These are phyloP conservation scores for Macropus fuliginosus DNA, from an alignment of 2,797 vertebrate genomes.

Conservation along the genomic window DNA sequence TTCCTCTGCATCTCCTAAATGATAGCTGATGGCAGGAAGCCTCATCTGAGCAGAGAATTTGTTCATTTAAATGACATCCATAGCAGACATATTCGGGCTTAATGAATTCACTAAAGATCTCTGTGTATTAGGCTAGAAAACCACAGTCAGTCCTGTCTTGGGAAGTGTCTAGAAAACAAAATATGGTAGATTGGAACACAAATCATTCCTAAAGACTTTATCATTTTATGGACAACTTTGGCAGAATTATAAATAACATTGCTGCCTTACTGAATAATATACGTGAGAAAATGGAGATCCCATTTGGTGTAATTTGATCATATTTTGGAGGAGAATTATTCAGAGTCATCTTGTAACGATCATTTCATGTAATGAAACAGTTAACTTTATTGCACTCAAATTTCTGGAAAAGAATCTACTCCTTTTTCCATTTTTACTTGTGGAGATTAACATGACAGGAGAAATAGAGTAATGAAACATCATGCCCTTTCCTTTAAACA, in stretches of 20 bases:
- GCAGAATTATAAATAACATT: background rate
- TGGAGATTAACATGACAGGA: constrained; percentile 1
- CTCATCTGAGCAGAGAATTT: constrained; percentile 16
- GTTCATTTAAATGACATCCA: background rate
- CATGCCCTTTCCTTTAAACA: constrained; percentile 22
- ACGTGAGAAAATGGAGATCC: background rate
- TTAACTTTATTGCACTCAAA: background rate
- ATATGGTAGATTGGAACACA: background rate
- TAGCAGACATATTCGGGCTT: background rate
- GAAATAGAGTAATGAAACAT: background rate
- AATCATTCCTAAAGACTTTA: background rate
- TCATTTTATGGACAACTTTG: background rate
- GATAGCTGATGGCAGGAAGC: background rate
- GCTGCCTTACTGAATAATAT: background rate
- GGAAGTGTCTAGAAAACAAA: constrained; percentile 38
- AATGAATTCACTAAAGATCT: constrained; percentile 1
- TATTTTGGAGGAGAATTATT: constrained; percentile 17
- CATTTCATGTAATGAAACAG: background rate
- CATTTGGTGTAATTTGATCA: background rate
- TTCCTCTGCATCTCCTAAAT: constrained; percentile 49
- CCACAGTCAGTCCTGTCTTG: background rate
- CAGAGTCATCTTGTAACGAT: background rate
- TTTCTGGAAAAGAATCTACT: constrained; percentile 33
- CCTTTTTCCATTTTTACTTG: background rate
- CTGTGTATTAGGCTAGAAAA: constrained; percentile 1